Evolutionary conservation across 2,797 vertebrate species (phyloP), one percentile per base, ranked within the genome.

Genomic region (Gymnopithys bicolor): DNA sequence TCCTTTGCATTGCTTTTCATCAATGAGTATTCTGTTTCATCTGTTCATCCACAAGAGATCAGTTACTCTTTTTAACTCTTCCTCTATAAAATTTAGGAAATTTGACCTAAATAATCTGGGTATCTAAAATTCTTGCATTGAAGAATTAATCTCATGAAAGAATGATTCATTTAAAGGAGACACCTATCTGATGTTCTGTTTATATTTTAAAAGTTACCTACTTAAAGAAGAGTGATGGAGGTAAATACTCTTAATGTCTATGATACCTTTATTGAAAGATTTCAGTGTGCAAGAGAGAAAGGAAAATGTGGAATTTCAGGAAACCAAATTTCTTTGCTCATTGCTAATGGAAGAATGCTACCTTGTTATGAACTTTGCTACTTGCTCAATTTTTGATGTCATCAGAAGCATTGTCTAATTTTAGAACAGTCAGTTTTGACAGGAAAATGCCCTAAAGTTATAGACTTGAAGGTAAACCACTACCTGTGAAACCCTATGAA

Each of bases 1-100:
- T 93, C 71, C 74, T 87, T 59, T 60, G 28, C 43, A 33, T 24
- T 5, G 0, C 35, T 49, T 13, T 84, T 94, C 58, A 56, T 48
- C 56, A 82, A 76, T 70, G 18, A 73, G 13, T 53, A 79, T 92
- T 86, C 52, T 82, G 48, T 87, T 93, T 94, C 59, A 87, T 63
- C 63, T 69, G 11, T 37, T 87, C 84, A 82, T 55, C 39, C 74
- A 59, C 48, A 64, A 56, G 48, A 89, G 45, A 87, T 43, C 6
- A 7, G 27, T 56, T 43, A 59, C 11, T 77, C 28, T 59, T 93
- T 74, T 27, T 86, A 53, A 55, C 11, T 68, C 62, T 82, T 91
- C 14, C 51, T 82, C 13, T 90, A n/a, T 52, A 68, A 86, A 92
- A 58, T 71, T 59, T 55, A 71, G 53, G 45, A 92, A 76, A 75